These are phyloP conservation scores for Microtus ochrogaster DNA, from an alignment of 2,113 vertebrate genomes.

Conservation along the genomic window DNA sequence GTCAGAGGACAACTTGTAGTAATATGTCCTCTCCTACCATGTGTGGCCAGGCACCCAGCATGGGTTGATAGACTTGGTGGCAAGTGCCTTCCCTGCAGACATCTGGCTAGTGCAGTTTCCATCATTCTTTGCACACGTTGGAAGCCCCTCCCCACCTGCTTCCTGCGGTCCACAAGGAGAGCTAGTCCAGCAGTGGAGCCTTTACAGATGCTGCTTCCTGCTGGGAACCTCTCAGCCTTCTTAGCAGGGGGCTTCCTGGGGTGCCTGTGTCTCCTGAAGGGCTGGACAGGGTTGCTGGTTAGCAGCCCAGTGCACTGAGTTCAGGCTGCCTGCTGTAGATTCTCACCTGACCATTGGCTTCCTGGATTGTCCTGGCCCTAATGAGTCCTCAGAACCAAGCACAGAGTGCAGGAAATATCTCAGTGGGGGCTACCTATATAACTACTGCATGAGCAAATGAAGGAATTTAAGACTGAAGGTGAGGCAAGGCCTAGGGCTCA, in stretches of 20 bases:
- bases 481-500: not conserved
- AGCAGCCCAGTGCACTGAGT: accelerated
- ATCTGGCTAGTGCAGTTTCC: no score
- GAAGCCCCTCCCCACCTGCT: no score
- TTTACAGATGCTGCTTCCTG: not conserved
- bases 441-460: not conserved
- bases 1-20: not conserved
- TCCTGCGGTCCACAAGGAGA: not conserved
- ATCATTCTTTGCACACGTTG: not conserved
- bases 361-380: accelerated
- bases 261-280: not conserved
- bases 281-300: not conserved
- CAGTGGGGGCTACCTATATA: not conserved
- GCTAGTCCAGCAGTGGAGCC: not conserved
- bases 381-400: not conserved
- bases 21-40: not conserved
- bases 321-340: accelerated
- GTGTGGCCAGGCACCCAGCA: not conserved
- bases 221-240: not conserved
- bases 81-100: not conserved
- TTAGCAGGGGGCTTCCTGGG: not conserved
- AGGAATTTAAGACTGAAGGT: not conserved
- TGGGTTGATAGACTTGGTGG: not conserved
- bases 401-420: not conserved
- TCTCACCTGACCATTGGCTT: not conserved